Evolutionary conservation across 2,113 vertebrate species (phyloP), one percentile per base, ranked within the genome.

Genomic region (Hypomesus transpacificus): DNA sequence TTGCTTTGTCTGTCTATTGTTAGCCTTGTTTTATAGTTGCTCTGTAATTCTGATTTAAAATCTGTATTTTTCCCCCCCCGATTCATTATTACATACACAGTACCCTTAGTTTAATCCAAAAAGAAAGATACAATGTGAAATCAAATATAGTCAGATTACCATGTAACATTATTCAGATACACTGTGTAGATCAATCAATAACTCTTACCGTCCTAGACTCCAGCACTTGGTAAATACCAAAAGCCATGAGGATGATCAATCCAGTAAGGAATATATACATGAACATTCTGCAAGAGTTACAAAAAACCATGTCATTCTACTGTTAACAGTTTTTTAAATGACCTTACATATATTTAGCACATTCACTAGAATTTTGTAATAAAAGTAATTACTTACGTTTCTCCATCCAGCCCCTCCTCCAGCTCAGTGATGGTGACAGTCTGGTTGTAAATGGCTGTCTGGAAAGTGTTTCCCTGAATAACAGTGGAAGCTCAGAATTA

Each of bases 351-450:
- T 46, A 46, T 46, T 46, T 46, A 13, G 5, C 39, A 11, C 2
- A 46, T 11, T 46, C 39, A 11, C 39, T 11, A 11, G 39, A 11
- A 46, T 46, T 46, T 2, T 46, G 39, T 46, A 11, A 46, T 46
- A 9, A 11, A 46, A 46, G 39, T 20, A 59, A 54, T 39, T 13
- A 1, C 88, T 90, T 75, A 92, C 91, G 91, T 92, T 83, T 93
- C 92, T 82, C 92, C 91, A 18, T 92, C 92, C 71, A 93, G 78
- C 26, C 92, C 91, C 31, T 92, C 91, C 16, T 92, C 92, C 64
- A 28, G 68, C 71, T 93, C 92, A 4, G 14, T 87, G 85, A 92
- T 91, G 71, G 83, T 92, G 80, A 93, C 89, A 0, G 92, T 93
- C 86, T 93, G 90, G 86, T 93, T 93, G 77, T 91, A 93, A 67